Base-by-base conservation (phyloP, 1,140 invertebrate genomes). In the Euwallacea fornicatus region DNA sequence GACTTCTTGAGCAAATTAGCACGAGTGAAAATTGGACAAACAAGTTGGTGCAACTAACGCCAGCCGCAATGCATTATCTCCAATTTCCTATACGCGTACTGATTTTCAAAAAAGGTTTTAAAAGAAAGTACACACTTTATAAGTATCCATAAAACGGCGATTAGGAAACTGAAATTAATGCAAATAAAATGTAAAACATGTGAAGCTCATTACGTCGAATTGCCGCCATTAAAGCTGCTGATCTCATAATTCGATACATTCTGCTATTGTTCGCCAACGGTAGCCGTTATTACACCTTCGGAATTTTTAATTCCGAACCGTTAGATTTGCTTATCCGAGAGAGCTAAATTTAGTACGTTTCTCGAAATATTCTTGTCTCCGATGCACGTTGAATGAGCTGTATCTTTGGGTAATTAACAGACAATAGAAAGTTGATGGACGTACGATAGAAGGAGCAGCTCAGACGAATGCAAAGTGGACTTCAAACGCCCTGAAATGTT, bases 131-230 rank as follows among this genome's bases (percentile, higher is more conserved):
- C 65, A n/a, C n/a, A 54, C 65, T 71, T 74, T 74, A 74, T 74
- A 65, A 66, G 64, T 56, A 16, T 16, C 70, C 70, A 72, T 74
- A 74, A 74, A 74, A 74, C 46, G 43, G 50, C 73, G 70, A 74
- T 74, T 69, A 74, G 73, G 73, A 74, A 74, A 72, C 68, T 66
- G 66, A 74, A 74, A 74, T 72, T 72, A 74, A 74, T 74, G 70
- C 73, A 74, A 74, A 74, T 72, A 72, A 67, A 72, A 72, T 74
- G 73, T 74, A 69, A 74, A 74, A 74, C 73, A 74, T 66, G 73
- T 56, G 69, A 74, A 74, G 73, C 60, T 74, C 73, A 74, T 74
- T 74, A 74, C 73, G 66, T 60, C 41, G 67, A 66, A 69, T 63
- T 70, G 44, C 61, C 67, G 61, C 62, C 65, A 64, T 71, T 71